phyloP scores from a whole-genome alignment of 2,113 vertebrate species.

The Lethenteron camtschaticum region DNA sequence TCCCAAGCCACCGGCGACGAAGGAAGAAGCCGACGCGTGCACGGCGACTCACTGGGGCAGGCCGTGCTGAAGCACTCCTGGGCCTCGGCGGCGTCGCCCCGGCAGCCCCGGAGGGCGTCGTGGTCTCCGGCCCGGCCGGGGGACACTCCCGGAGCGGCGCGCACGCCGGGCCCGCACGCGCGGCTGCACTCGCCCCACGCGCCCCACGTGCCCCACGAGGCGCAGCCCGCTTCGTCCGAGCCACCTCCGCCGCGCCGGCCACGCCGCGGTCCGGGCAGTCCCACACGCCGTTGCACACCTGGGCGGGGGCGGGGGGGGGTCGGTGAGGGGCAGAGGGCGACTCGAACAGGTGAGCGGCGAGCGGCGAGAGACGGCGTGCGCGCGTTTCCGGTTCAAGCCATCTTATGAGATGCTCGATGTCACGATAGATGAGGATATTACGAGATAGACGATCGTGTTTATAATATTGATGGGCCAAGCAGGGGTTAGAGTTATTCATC shows the following conservation, averaged over 20 bases:
- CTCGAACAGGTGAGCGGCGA: neutral
- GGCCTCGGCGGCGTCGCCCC: conserved; percentile 23
- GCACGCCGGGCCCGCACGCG: conserved; percentile 33
- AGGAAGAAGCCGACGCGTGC: neutral
- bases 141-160: conserved; percentile 25
- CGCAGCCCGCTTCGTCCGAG: conserved; percentile 34
- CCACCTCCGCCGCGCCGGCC: conserved; percentile 4
- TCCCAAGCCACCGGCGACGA: neutral
- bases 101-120: conserved; percentile 24
- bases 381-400: no score
- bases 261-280: conserved; percentile 26
- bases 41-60: conserved; percentile 28
- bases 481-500: no score
- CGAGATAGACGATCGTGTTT: no score
- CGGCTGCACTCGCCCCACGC: conserved; percentile 38
- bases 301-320: neutral
- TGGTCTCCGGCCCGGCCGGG: neutral
- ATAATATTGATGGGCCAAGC: no score
- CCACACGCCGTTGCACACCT: conserved; percentile 45
- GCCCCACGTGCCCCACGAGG: conserved; percentile 40
- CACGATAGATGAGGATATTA: no score
- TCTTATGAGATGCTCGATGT: no score
- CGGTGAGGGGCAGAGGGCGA: neutral
- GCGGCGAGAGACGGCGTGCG: no score
- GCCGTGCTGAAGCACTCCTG: conserved; percentile 39